Conservation (phyloP, 2,888 invertebrate genomes). For the Leptopilina drosophilae region DNA sequence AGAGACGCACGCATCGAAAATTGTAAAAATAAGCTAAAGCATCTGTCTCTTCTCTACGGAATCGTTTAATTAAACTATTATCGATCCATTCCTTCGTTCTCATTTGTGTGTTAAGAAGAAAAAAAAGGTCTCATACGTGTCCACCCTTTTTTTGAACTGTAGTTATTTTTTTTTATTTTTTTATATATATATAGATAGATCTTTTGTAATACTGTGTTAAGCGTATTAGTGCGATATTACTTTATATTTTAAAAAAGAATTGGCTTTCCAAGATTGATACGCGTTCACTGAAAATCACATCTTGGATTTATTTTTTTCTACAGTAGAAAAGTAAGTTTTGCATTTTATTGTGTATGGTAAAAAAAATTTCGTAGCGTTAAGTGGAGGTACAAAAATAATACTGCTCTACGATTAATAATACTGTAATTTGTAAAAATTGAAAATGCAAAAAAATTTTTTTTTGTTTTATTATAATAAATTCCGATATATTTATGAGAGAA, state of each 20-base stretch:
- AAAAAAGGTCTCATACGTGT: slow-evolving; percentile 41
- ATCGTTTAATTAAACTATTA: slow-evolving; percentile 39
- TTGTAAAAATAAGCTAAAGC: slow-evolving; percentile 52
- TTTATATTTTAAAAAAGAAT: slow-evolving; percentile 41
- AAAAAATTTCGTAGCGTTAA: background rate
- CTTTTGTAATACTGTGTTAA: slow-evolving; percentile 60
- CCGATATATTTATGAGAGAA: background rate
- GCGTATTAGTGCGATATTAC: slow-evolving; percentile 58
- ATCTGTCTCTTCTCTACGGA: slow-evolving; percentile 37
- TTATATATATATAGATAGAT: slow-evolving; percentile 9
- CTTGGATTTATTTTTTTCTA: background rate
- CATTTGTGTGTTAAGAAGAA: slow-evolving; percentile 32
- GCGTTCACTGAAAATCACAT: slow-evolving; percentile 29
- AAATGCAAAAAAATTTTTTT: too few relatives aligned
- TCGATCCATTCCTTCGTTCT: slow-evolving; percentile 48
- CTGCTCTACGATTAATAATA: too few relatives aligned
- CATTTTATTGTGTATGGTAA: background rate
- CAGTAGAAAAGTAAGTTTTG: background rate
- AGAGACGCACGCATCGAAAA: slow-evolving; percentile 44
- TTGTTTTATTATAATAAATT: too few relatives aligned
- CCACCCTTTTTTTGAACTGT: slow-evolving; percentile 50
- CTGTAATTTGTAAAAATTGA: too few relatives aligned
- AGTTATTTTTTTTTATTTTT: slow-evolving; percentile 47
- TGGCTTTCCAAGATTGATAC: background rate
- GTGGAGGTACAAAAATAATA: background rate